Evolutionary conservation across 2,113 vertebrate species (phyloP).

Genomic region (Cervus canadensis): DNA sequence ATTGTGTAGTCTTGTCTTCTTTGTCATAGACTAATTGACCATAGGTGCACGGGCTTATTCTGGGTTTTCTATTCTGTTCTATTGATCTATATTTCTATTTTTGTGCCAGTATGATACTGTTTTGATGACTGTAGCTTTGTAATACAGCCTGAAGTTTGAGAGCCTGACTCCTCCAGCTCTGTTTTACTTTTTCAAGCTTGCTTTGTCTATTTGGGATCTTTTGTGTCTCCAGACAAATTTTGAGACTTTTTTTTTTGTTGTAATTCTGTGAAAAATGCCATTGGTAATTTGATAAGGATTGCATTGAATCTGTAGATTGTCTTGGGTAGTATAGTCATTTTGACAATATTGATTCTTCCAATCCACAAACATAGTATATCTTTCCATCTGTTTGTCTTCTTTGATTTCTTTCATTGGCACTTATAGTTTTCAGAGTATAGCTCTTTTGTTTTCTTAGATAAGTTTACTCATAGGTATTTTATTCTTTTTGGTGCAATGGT

Average conservation of each 20-base stretch:
- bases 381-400: background rate
- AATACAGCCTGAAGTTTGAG: background rate
- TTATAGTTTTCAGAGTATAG: background rate
- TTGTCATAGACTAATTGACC: background rate
- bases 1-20: background rate
- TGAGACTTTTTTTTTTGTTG: background rate
- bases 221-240: background rate
- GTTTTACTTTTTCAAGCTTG: background rate
- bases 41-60: background rate
- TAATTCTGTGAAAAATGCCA: background rate
- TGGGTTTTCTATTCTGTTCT: background rate
- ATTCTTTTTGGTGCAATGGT: background rate
- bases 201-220: background rate
- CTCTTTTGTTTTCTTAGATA: background rate
- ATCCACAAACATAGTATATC: background rate
- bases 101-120: rapidly evolving
- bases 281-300: background rate
- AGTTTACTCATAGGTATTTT: background rate
- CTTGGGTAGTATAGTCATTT: background rate
- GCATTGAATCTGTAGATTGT: background rate
- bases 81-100: background rate
- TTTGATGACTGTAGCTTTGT: background rate
- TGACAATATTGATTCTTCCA: background rate
- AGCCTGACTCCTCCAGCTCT: background rate
- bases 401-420: background rate